Base-by-base conservation (phyloP, 2,797 vertebrate genomes). In the Periophthalmus magnuspinnatus region DNA sequence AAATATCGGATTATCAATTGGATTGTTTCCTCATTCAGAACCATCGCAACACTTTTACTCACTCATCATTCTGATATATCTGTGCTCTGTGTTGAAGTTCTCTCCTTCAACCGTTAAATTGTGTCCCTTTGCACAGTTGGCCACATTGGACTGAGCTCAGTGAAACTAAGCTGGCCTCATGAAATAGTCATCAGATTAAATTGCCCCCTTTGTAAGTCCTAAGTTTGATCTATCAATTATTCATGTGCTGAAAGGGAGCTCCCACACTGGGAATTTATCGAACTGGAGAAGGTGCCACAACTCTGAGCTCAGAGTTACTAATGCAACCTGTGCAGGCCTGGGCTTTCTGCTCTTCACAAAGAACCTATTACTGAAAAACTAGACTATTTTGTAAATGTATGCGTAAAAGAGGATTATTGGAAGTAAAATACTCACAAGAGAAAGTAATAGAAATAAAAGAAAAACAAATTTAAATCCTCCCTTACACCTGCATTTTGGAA, bases 151-250 rank as follows among this genome's bases (percentile, higher is more conserved):
- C 76, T 64, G 60, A 81, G 77, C 70, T 72, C 80, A 73, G 72
- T 85, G 86, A 90, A 91, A 89, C 87, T 71, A 77, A 81, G 82
- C 76, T 79, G 72, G 32, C 47, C 87, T 91, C 90, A 91, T 92
- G 76, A 89, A 91, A 92, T 87, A 92, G 81, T 90, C 85, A 91
- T 86, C 80, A 92, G 89, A 92, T 93, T 88, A 88, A 92, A 92
- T 92, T 91, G 92, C 91, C 87, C 81, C 78, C 90, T 92, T 93
- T 93, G 90, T 88, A 84, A 79, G 68, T 77, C 79, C 85, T 79
- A 89, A 84, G 68, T 91, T 91, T 87, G 79, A 93, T 92, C 58
- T 68, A 92, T 93, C 75, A 92, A 93, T 93, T 90, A 93, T 92
- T 93, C 83, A 93, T 63, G 66, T 32, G 34, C 54, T 84, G 87